Base-by-base conservation (phyloP, 2,888 invertebrate genomes). In the Tortrix viridana region DNA sequence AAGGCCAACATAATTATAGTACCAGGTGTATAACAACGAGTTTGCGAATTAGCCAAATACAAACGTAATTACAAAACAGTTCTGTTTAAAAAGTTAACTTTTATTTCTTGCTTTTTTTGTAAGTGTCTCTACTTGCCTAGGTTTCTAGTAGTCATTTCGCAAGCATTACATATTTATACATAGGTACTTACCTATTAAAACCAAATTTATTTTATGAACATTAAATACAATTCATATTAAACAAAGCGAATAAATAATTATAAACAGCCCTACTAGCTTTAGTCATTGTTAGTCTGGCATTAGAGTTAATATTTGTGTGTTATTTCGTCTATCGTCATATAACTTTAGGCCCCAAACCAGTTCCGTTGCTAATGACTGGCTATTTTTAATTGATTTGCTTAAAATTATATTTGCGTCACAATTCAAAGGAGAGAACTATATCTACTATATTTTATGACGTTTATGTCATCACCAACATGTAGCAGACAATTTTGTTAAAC, bases 1-100 rank as follows among this genome's bases (percentile, higher is more conserved):
- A 79, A 78, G 79, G 80, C 71, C 73, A 9, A 52, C 23, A 53
- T 41, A 48, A 48, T 48, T 22, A 48, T 0, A 41, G 23, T 48
- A 41, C 41, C 5, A 6, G 41, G 41, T 6, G n/a, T 6, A 14
- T 41, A n/a, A 41, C 14, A 41, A 5, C 26, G 4, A 26, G 26
- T 26, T 4, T 6, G 4, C 26, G 20, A n/a, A n/a, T n/a, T n/a
- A n/a, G n/a, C n/a, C n/a, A n/a, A n/a, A n/a, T n/a, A n/a, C n/a
- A n/a, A n/a, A n/a, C n/a, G n/a, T n/a, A n/a, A n/a, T n/a, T n/a
- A n/a, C n/a, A n/a, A n/a, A n/a, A n/a, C n/a, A n/a, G n/a, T n/a
- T n/a, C n/a, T n/a, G n/a, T n/a, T n/a, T n/a, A n/a, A n/a, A n/a
- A n/a, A n/a, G n/a, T n/a, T n/a, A n/a, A n/a, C n/a, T 12, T 32